A percentile compares a stretch with the other conserved stretches of the same genome.
Conservation (phyloP, 2,888 invertebrate species). For the Notodonta dromedarius region DNA sequence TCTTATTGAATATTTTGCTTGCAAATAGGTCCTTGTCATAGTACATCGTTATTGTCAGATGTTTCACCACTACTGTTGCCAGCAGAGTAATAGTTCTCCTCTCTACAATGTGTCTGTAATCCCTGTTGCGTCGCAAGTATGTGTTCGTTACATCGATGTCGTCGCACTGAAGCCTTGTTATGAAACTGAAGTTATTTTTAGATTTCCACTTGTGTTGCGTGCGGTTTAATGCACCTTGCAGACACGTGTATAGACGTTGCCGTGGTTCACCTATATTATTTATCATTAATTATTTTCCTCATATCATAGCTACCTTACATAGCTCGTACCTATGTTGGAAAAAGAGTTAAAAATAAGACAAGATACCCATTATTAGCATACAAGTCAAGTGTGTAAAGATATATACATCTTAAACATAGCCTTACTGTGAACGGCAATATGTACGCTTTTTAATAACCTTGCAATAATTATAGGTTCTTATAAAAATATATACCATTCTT, state of each 20-base stretch:
- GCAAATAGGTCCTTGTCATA: no score
- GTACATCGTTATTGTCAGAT: no score
- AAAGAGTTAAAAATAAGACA: background rate
- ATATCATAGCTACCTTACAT: background rate
- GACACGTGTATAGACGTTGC: slow-evolving; percentile 16
- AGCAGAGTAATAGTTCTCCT: no score
- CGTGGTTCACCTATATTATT: slow-evolving; percentile 2
- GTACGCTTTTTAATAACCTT: no score
- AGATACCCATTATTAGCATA: no score
- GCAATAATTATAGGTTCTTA: no score
- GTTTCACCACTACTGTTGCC: no score
- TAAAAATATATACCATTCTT: no score
- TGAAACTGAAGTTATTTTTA: slow-evolving; percentile 42
- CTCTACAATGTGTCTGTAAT: background rate
- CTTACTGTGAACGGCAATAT: background rate
- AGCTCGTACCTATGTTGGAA: background rate
- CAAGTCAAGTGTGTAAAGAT: no score
- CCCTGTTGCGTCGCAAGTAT: background rate
- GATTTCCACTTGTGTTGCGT: slow-evolving; percentile 24
- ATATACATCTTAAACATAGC: background rate
- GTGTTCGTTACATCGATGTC: slow-evolving; percentile 22
- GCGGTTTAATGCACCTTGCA: slow-evolving; percentile 32
- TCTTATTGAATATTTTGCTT: no score
- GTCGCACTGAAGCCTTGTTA: slow-evolving; percentile 34
- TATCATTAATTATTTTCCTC: background rate